Conservation (phyloP, 64 coral and sea anemone species). For the Montipora cactus region DNA sequence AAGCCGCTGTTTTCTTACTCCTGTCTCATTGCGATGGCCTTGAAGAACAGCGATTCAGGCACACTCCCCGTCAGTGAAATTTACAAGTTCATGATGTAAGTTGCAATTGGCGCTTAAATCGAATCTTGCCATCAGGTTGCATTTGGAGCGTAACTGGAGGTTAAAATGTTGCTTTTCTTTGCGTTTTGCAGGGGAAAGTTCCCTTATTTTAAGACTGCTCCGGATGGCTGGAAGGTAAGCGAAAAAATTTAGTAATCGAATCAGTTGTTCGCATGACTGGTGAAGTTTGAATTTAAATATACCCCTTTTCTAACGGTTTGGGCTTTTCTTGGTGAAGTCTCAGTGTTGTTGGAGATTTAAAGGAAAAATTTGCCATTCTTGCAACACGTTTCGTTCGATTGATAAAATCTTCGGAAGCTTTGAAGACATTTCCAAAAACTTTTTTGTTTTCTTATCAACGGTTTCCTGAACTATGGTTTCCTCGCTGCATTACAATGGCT, state of each 20-base stretch:
- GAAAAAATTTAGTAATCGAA: conserved; percentile 45
- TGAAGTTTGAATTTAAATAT: conserved; percentile 79
- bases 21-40: conserved; percentile 98
- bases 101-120: conserved; percentile 67
- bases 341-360: not conserved
- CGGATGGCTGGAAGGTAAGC: conserved; percentile 99
- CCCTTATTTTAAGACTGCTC: conserved; percentile 99
- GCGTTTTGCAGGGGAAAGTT: conserved; percentile 93
- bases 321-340: not conserved
- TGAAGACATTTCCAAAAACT: conserved; percentile 44
- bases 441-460: conserved; percentile 78
- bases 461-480: conserved; percentile 95
- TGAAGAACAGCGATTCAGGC: conserved; percentile 97
- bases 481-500: conserved; percentile 79
- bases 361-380: not conserved
- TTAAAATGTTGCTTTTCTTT: conserved; percentile 64
- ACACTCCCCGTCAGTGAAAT: conserved; percentile 99
- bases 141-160: conserved; percentile 31
- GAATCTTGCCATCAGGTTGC: conserved; percentile 42
- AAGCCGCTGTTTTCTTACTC: conserved; percentile 99
- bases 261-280: conserved; percentile 75
- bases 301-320: conserved; percentile 53
- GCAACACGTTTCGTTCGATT: not conserved
- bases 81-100: conserved; percentile 99
- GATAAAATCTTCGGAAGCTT: conserved; percentile 40